Evolutionary conservation across 1,140 invertebrate genomes (phyloP).

Genomic region (Babylonia areolata): DNA sequence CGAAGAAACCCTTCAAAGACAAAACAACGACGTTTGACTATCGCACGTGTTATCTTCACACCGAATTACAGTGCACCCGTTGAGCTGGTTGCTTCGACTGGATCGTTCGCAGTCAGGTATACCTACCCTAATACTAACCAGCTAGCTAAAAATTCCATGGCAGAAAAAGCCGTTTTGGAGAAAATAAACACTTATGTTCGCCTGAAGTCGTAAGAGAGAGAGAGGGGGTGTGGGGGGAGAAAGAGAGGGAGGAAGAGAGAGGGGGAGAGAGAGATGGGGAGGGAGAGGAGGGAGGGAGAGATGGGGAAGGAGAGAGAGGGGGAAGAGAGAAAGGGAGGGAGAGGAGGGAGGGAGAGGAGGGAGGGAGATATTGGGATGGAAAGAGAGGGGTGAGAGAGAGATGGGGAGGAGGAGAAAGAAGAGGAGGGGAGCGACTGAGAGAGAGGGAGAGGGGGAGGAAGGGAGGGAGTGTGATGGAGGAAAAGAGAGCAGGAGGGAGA

Average conservation of each 20-base stretch:
- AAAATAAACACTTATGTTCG: no score
- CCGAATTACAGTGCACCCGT: no score
- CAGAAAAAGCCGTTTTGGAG: not conserved
- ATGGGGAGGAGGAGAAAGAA: not conserved
- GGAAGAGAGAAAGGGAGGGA: not conserved
- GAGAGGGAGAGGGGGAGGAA: not conserved
- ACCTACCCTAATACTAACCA: no score
- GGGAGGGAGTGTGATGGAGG: not conserved
- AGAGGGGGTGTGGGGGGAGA: not conserved
- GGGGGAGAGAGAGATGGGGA: not conserved
- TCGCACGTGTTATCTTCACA: no score
- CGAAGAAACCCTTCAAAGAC: no score
- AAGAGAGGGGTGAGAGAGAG: not conserved
- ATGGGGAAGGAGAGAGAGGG: not conserved
- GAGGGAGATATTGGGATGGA: not conserved
- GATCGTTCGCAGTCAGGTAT: no score
- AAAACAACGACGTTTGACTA: no score
- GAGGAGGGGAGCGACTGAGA: not conserved
- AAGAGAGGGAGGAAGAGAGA: not conserved
- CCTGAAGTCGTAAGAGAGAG: no score
- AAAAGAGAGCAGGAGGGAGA: not conserved
- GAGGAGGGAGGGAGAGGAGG: not conserved
- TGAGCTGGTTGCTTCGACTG: no score
- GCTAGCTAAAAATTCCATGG: no score
- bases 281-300: not conserved